These are phyloP conservation scores for Hestina assimilis DNA, from an alignment of 1,140 invertebrate species.

Conservation along the genomic window DNA sequence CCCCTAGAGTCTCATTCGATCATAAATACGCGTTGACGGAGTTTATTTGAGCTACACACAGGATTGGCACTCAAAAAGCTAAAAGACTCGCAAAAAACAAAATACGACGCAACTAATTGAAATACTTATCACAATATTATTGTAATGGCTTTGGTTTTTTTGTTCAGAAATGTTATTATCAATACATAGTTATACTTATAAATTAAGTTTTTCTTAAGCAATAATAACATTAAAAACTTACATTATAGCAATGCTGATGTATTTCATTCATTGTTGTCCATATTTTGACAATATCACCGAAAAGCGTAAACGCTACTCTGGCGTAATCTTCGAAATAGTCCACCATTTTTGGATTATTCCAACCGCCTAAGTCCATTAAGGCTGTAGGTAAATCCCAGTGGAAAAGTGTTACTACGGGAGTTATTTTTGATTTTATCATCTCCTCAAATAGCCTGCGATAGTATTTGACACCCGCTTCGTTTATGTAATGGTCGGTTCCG, in stretches of 20 bases:
- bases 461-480: conserved; percentile 79
- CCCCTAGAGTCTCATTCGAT: conserved; percentile 8
- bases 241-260: conserved; percentile 61
- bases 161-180: too few species aligned
- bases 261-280: conserved; percentile 80
- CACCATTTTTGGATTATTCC: conserved; percentile 79
- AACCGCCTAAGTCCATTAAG: conserved; percentile 81
- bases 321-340: conserved; percentile 83
- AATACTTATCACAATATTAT: too few species aligned
- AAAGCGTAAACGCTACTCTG: conserved; percentile 78
- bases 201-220: not conserved
- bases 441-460: conserved; percentile 82
- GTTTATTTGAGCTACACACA: not conserved
- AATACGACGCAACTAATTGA: too few species aligned
- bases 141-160: too few species aligned
- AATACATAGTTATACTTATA: too few species aligned
- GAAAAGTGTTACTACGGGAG: conserved; percentile 79
- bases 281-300: conserved; percentile 80
- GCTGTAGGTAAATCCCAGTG: conserved; percentile 80
- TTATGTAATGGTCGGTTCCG: conserved; percentile 78
- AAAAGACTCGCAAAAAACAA: not conserved
- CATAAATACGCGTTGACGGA: not conserved
- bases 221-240: conserved; percentile 34
- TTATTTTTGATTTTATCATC: conserved; percentile 76
- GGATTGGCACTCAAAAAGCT: not conserved